These are phyloP conservation scores for Venusia cambrica DNA, from an alignment of 2,888 invertebrate genomes.

Conservation along the genomic window DNA sequence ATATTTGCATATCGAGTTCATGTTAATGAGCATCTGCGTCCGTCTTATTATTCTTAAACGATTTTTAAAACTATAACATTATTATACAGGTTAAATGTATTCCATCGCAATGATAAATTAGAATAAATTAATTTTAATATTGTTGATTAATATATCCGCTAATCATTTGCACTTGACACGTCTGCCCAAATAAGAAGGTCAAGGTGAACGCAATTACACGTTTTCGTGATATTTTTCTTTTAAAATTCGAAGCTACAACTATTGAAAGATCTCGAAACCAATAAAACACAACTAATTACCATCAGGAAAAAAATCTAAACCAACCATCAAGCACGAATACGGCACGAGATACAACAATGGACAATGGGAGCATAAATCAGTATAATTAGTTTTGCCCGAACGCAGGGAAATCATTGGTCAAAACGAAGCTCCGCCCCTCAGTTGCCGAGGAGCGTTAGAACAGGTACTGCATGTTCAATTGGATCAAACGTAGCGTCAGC, in stretches of 20 bases:
- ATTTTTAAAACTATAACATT: no score
- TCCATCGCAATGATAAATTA: no score
- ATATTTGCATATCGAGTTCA: slow-evolving; percentile 8
- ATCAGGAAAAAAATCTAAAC: slow-evolving; percentile 24
- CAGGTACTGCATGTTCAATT: slow-evolving; percentile 58
- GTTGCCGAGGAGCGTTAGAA: slow-evolving; percentile 65
- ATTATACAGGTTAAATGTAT: no score
- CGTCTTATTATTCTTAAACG: no score
- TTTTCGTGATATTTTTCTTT: slow-evolving; percentile 1
- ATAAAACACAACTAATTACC: slow-evolving; percentile 27
- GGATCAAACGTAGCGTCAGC: slow-evolving; percentile 68
- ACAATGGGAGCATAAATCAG: slow-evolving; percentile 97
- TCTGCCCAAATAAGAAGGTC: no score
- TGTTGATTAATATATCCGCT: no score
- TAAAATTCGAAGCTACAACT: slow-evolving; percentile 4
- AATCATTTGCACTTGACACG: no score
- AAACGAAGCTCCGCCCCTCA: slow-evolving; percentile 82
- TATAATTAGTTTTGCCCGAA: slow-evolving; percentile 91
- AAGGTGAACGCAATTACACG: no score
- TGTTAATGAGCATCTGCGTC: neutral
- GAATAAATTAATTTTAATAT: no score
- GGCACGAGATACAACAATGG: slow-evolving; percentile 87
- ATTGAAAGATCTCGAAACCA: slow-evolving; percentile 13
- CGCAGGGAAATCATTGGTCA: slow-evolving; percentile 85
- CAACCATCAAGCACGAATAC: slow-evolving; percentile 45